Evolutionary conservation across 2,888 invertebrate species (phyloP).

Genomic region (Athetis lepigone): DNA sequence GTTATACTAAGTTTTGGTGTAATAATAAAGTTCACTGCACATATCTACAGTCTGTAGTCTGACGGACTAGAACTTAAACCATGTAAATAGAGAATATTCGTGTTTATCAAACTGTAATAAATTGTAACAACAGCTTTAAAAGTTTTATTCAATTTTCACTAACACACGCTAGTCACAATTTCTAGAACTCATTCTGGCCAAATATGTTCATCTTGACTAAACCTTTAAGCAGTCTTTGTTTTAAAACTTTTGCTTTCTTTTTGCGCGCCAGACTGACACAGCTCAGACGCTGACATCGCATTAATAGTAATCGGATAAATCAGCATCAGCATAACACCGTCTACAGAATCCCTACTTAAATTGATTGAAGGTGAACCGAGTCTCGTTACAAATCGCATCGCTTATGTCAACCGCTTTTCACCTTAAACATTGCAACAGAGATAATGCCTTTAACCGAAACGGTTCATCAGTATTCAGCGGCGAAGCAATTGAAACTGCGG

Average conservation of each 20-base stretch:
- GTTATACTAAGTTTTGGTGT: conserved; percentile 25
- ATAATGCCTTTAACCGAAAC: conserved; percentile 84
- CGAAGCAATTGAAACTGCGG: conserved; percentile 89
- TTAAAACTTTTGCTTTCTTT: conserved; percentile 19
- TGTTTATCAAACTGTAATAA: no score
- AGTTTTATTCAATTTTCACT: not conserved
- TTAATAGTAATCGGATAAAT: conserved; percentile 51
- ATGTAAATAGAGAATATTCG: conserved; percentile 5
- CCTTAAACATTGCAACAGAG: conserved; percentile 78
- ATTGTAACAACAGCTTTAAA: no score
- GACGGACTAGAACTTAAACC: conserved; percentile 7
- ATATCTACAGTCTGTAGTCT: conserved; percentile 4
- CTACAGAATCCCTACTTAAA: conserved; percentile 36
- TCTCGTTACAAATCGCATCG: conserved; percentile 66
- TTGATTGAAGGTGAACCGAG: conserved; percentile 50
- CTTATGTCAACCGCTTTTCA: conserved; percentile 70
- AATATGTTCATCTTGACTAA: not conserved
- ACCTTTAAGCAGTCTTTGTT: conserved; percentile 20
- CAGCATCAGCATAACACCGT: conserved; percentile 27
- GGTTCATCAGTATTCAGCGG: conserved; percentile 89
- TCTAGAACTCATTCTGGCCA: not conserved
- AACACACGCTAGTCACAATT: not conserved
- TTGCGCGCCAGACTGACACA: not conserved
- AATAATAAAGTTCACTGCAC: conserved; percentile 21
- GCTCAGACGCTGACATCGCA: conserved; percentile 16